Percentiles rank a stretch among this genome's conserved stretches.
phyloP scores from a whole-genome alignment of 2,797 vertebrate genomes.

The Benthosema pterotum region DNA sequence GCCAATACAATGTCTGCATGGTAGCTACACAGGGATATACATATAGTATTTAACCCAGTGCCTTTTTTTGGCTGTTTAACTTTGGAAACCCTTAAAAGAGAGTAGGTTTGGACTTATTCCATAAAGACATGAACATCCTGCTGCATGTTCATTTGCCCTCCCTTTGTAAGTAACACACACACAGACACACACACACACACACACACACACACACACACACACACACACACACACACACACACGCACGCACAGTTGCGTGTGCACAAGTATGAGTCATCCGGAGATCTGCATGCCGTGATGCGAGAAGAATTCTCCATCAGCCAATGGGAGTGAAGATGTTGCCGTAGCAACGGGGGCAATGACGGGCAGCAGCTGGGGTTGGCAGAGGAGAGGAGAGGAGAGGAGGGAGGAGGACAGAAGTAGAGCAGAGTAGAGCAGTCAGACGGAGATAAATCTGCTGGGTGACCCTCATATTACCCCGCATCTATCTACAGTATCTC shows the following conservation, averaged over 20 bases:
- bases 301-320: constrained; percentile 52
- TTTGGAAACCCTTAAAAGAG: no score
- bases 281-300: constrained; percentile 43
- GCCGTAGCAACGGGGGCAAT: constrained; percentile 59
- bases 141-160: background rate
- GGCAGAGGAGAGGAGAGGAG: no score
- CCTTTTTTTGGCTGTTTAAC: no score
- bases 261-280: constrained; percentile 48
- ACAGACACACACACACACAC: background rate
- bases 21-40: no score
- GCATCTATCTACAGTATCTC: background rate
- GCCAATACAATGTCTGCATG: background rate
- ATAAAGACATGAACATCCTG: no score
- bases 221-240: background rate
- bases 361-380: constrained; percentile 60
- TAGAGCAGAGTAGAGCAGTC: constrained; percentile 6
- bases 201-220: no score
- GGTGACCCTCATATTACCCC: no score
- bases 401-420: background rate
- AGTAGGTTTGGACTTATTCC: no score
- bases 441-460: background rate
- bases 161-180: background rate
- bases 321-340: constrained; percentile 59
- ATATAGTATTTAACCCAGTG: no score
- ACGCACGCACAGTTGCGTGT: background rate